Conservation (phyloP, 2,113 vertebrate species). For the Lynx canadensis region DNA sequence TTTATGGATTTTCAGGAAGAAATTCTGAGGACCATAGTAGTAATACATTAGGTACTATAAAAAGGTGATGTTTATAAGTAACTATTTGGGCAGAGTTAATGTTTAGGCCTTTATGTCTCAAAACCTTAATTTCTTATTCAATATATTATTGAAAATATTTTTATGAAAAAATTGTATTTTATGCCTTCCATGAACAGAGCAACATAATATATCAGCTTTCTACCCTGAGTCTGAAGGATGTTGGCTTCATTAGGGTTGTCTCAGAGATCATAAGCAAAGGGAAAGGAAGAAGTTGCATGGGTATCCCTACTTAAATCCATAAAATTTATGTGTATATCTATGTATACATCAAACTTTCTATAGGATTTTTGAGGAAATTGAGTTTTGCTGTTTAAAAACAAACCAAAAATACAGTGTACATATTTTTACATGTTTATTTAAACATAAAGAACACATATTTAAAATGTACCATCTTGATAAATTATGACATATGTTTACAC, state of each 20-base stretch:
- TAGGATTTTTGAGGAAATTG: neutral
- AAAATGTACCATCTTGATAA: neutral
- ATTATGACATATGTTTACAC: neutral
- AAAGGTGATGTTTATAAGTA: neutral
- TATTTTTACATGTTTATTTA: neutral
- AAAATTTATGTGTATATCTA: neutral
- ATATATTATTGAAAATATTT: neutral
- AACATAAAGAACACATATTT: neutral
- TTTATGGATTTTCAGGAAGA: neutral
- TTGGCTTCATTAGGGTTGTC: neutral
- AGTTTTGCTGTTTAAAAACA: neutral
- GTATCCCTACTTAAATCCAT: neutral
- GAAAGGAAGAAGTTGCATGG: neutral
- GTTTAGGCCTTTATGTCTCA: neutral
- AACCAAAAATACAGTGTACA: neutral
- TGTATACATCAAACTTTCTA: neutral
- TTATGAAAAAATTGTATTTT: neutral
- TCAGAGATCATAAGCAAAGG: neutral
- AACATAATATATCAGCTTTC: neutral
- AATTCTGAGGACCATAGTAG: neutral
- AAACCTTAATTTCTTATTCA: neutral
- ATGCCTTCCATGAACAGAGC: neutral
- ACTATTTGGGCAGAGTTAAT: neutral
- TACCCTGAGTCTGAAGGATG: neutral
- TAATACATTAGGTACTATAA: neutral